Base-by-base conservation (phyloP, 2,888 invertebrate species). In the Azorinus chamasolen region DNA sequence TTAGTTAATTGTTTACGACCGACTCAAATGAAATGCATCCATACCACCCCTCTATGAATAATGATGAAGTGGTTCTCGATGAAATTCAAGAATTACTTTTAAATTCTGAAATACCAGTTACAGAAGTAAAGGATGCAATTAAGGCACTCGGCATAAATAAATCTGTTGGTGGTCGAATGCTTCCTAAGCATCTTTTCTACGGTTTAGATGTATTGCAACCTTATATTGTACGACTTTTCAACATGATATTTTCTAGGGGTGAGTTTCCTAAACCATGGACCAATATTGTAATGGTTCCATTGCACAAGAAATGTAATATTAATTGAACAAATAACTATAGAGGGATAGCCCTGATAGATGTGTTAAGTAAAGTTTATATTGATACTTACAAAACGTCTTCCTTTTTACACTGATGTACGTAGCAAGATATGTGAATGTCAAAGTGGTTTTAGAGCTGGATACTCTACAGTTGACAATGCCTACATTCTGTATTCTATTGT, bases 381-480 rank as follows among this genome's bases (percentile, higher is more conserved):
- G 32, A 37, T 54, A 6, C 39, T 37, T 20, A 54, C n/a, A 12
- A 37, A n/a, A 37, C 32, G 54, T 8, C 8, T 37, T 3, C 32
- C 54, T 27, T 37, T 37, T 18, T 54, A 39, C 39, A 39, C 10
- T 39, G 20, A 54, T 12, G 39, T 22, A 20, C 39, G n/a, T 37
- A 20, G 20, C 8, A 32, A 37, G 16, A 8, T 54, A 20, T 8
- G 14, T 39, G 54, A 54, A 37, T 54, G 37, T 12, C 54, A 54
- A 37, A 4, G 37, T 5, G 43, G 46, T 1, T 65, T 65, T 48
- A 18, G 55, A 46, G 16, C 65, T 14, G 27, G 25, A n/a, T 65
- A 54, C 46, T 25, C 43, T 25, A 55, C 54, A 25, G 22, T 55
- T 45, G 55, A 65, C 37, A 65, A 65, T 22, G 55, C 46, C 20